These are phyloP conservation scores for Nycteola revayana DNA, from an alignment of 2,888 invertebrate genomes.

Conservation along the genomic window DNA sequence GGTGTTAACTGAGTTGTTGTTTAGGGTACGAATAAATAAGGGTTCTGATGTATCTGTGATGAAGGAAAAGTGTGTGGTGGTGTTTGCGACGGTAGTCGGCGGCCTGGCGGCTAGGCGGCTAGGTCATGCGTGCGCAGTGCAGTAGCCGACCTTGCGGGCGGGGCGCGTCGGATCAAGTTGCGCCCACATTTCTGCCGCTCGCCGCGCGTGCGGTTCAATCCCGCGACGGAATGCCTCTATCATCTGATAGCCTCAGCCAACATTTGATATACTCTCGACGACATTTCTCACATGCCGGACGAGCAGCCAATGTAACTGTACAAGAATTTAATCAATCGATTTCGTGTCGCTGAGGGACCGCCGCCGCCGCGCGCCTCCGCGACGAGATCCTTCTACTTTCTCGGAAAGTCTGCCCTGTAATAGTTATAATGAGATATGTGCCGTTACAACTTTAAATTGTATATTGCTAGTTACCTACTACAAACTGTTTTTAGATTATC, in stretches of 20 bases:
- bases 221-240: slow-evolving; percentile 73
- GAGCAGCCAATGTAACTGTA: slow-evolving; percentile 57
- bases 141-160: slow-evolving; percentile 76
- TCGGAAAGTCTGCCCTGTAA: slow-evolving; percentile 21
- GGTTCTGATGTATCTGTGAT: no score
- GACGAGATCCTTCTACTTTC: slow-evolving; percentile 30
- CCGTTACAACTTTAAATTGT: no score
- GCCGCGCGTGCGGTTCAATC: slow-evolving; percentile 70
- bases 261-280: slow-evolving; percentile 68
- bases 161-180: slow-evolving; percentile 59
- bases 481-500: no score
- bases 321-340: slow-evolving; percentile 39
- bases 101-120: slow-evolving; percentile 21
- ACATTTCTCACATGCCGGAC: slow-evolving; percentile 60
- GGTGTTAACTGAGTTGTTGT: no score
- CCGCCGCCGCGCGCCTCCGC: no score
- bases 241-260: slow-evolving; percentile 64
- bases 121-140: slow-evolving; percentile 67
- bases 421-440: neutral
- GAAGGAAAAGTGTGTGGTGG: slow-evolving; percentile 3
- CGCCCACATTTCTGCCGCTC: slow-evolving; percentile 72
- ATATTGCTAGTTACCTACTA: no score
- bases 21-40: no score
- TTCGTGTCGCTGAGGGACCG: slow-evolving; percentile 29
- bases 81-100: slow-evolving; percentile 4